Percentiles rank a stretch among this genome's conserved stretches.
These are phyloP conservation scores for Hypotaenidia okinawae DNA, from an alignment of 2,797 vertebrate species.

Conservation along the genomic window DNA sequence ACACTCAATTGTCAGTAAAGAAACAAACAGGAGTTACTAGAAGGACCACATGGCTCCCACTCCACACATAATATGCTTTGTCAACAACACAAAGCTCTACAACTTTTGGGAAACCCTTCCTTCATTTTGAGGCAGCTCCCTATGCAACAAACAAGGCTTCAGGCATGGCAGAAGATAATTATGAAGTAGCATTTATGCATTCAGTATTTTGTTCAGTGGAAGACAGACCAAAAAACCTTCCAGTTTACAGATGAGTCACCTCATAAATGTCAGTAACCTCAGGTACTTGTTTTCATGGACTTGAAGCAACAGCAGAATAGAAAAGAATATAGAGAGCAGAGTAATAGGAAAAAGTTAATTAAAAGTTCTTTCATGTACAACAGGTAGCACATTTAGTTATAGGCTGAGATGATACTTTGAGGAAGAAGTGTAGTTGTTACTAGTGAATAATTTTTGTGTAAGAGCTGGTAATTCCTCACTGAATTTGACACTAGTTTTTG, in stretches of 20 bases:
- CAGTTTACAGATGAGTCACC: background rate
- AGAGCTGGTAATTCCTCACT: background rate
- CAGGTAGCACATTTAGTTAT: background rate
- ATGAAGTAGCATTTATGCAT: background rate
- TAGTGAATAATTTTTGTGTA: background rate
- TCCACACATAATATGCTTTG: background rate
- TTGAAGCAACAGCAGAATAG: background rate
- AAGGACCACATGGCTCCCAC: background rate
- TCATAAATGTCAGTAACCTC: background rate
- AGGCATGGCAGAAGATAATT: background rate
- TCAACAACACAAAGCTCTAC: background rate
- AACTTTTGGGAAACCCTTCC: background rate
- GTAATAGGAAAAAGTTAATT: background rate
- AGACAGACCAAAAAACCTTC: background rate
- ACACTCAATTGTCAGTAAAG: background rate
- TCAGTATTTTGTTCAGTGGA: background rate
- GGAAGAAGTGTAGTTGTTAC: background rate
- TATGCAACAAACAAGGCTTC: background rate
- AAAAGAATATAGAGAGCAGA: background rate
- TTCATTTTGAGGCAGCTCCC: background rate
- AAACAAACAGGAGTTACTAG: background rate
- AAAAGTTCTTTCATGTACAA: background rate
- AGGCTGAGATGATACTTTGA: too few species aligned
- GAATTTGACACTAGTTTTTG: background rate
- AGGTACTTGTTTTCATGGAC: background rate